These are phyloP conservation scores for Notarius lentiginosus DNA, from an alignment of 2,113 vertebrate genomes.

Conservation along the genomic window DNA sequence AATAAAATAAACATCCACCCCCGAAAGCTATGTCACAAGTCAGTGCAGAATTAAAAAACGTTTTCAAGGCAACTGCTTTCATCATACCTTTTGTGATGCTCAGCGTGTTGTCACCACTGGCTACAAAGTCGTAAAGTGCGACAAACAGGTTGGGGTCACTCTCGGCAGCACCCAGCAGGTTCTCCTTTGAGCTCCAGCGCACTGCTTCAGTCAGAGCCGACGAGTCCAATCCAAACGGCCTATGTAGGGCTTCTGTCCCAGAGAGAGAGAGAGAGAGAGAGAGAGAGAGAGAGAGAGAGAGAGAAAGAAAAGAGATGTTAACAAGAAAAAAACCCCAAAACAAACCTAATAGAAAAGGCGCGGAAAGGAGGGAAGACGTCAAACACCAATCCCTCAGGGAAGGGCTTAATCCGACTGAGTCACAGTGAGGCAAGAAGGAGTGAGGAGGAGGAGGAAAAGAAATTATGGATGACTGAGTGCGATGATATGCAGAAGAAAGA, in stretches of 20 bases:
- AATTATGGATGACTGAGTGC: not conserved
- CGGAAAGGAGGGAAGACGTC: constrained; percentile 1
- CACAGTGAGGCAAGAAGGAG: constrained; percentile 14
- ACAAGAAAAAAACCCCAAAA: not conserved
- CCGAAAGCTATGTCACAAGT: not conserved
- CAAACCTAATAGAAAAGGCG: not conserved
- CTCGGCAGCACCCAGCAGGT: constrained; percentile 92
- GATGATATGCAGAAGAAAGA: constrained; percentile 13
- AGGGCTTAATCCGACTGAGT: constrained; percentile 25
- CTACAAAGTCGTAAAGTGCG: constrained; percentile 99
- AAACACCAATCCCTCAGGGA: constrained; percentile 24
- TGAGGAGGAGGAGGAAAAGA: not conserved
- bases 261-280: not conserved
- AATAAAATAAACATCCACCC: not conserved
- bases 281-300: constrained; percentile 4
- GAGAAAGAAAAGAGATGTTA: too few species aligned
- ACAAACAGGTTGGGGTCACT: constrained; percentile 98
- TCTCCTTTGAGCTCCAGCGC: constrained; percentile 99
- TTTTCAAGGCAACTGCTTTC: not conserved
- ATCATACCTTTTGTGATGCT: constrained; percentile 96
- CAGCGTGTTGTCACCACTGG: constrained; percentile 99
- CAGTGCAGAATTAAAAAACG: not conserved
- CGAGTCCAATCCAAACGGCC: constrained; percentile 86
- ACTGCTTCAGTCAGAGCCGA: constrained; percentile 92
- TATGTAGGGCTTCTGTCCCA: constrained; percentile 88